These are phyloP conservation scores for Samia ricini DNA, from an alignment of 1,140 invertebrate genomes.

Conservation along the genomic window DNA sequence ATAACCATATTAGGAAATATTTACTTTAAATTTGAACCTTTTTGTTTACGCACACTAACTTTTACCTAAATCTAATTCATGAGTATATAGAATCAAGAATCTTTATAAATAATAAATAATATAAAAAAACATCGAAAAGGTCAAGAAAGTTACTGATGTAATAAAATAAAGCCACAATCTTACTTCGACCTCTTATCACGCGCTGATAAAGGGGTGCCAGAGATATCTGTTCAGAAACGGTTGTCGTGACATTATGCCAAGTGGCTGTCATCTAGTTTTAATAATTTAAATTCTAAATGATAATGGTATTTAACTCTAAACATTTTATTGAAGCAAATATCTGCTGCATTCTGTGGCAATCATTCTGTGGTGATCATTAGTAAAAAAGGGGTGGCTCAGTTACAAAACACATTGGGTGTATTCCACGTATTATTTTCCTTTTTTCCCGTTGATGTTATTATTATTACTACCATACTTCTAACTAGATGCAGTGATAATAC, in stretches of 20 bases:
- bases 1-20: neutral
- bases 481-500: too few relatives aligned
- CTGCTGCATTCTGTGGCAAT: too few relatives aligned
- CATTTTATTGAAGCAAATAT: neutral
- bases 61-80: too few relatives aligned
- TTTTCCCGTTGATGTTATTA: too few relatives aligned
- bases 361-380: too few relatives aligned
- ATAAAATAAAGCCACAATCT: neutral
- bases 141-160: constrained; percentile 7
- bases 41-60: too few relatives aligned
- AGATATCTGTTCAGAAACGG: constrained; percentile 2
- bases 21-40: neutral
- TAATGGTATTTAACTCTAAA: neutral
- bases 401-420: too few relatives aligned
- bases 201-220: neutral
- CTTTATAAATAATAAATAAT: neutral
- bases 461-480: too few relatives aligned
- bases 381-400: too few relatives aligned
- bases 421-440: too few relatives aligned
- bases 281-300: neutral
- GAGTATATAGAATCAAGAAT: too few relatives aligned
- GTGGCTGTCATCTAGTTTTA: neutral
- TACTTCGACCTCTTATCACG: constrained; percentile 3
- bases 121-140: neutral
- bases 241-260: neutral